Evolutionary conservation across 2,797 vertebrate genomes (phyloP).

Genomic region (Rhinogobio ventralis): DNA sequence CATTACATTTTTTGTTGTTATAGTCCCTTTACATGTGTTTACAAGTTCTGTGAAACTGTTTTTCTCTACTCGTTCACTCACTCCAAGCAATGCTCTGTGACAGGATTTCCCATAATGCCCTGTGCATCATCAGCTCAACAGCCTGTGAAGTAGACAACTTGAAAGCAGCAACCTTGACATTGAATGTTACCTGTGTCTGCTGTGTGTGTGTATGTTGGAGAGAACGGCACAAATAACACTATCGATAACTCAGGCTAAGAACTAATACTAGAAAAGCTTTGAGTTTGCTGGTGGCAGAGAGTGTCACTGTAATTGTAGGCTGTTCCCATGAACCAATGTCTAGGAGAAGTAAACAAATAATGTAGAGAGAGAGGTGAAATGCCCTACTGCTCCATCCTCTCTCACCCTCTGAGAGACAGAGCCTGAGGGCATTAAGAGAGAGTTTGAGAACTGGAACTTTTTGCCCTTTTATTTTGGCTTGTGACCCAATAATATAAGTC

Average conservation of each 20-base stretch:
- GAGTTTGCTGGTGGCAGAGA: constrained; percentile 30
- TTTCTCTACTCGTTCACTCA: not conserved
- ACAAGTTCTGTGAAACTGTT: not conserved
- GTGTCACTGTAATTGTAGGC: constrained; percentile 54
- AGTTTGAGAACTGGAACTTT: constrained; percentile 29
- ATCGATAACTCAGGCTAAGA: constrained; percentile 42
- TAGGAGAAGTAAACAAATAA: constrained; percentile 35
- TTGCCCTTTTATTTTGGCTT: constrained; percentile 24
- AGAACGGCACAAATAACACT: constrained; percentile 18
- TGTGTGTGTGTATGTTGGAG: constrained; percentile 13
- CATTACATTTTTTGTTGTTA: not conserved
- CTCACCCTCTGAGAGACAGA: constrained; percentile 18
- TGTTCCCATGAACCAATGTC: constrained; percentile 43
- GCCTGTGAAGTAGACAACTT: constrained; percentile 36
- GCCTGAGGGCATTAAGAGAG: constrained; percentile 37
- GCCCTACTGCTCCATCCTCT: constrained; percentile 23
- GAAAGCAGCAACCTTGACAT: constrained; percentile 35
- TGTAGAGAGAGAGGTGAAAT: constrained; percentile 30
- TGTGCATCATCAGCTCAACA: constrained; percentile 44
- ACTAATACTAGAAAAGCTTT: constrained; percentile 25
- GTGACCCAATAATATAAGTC: constrained; percentile 37
- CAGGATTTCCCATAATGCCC: constrained; percentile 34
- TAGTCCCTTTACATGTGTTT: not conserved
- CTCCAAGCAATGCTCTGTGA: constrained; percentile 4
- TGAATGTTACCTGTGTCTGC: constrained; percentile 16